These are phyloP conservation scores for Anastrepha obliqua DNA, from an alignment of 1,140 invertebrate genomes.

Conservation along the genomic window DNA sequence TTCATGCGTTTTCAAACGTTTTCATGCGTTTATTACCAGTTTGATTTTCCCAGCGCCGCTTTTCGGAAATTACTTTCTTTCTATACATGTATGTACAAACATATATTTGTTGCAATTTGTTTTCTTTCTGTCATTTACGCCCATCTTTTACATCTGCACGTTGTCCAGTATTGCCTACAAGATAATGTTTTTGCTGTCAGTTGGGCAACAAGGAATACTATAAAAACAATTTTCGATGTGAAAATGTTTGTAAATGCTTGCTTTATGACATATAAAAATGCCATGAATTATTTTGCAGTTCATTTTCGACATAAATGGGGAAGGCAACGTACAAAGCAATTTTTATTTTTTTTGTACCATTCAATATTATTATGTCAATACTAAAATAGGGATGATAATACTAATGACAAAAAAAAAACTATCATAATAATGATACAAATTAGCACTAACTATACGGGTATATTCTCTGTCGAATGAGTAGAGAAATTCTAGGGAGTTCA, in stretches of 20 bases:
- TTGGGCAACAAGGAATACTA: background rate
- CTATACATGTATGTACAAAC: background rate
- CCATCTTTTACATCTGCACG: background rate
- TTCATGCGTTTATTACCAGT: background rate
- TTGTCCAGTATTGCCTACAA: background rate
- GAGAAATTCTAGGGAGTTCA: background rate
- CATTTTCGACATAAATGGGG: too few relatives aligned
- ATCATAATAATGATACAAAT: background rate
- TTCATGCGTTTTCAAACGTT: background rate
- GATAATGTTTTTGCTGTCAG: background rate
- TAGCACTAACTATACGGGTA: background rate
- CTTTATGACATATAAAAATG: background rate
- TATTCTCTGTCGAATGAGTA: background rate
- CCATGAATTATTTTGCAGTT: background rate
- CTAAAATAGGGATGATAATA: background rate
- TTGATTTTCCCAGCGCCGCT: background rate
- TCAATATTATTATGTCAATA: constrained; percentile 25
- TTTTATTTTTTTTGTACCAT: background rate
- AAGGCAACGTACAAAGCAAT: background rate
- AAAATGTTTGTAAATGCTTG: too few relatives aligned
- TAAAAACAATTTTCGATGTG: too few relatives aligned
- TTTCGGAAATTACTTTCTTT: background rate
- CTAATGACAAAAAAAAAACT: background rate
- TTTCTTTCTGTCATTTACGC: background rate
- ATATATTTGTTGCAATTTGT: background rate